Percentiles rank a stretch among this genome's conserved stretches.
Conservation (phyloP, 2,888 invertebrate species). For the Drosophila tanythrix region DNA sequence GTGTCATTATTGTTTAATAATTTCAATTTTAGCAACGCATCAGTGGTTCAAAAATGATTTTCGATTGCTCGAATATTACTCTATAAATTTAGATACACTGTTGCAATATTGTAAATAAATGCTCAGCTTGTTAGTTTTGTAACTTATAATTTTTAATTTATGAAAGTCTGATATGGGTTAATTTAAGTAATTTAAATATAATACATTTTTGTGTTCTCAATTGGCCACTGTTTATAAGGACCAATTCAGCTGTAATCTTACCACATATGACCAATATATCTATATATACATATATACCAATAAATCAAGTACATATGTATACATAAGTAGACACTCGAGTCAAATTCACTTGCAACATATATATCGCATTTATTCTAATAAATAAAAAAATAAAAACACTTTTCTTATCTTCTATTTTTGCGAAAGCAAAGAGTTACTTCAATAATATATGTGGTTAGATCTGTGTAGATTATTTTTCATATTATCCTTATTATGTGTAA, state of each 20-base stretch:
- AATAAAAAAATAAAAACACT: neutral
- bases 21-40: neutral
- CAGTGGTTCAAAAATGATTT: neutral
- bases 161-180: conserved; percentile 22
- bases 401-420: neutral
- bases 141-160: neutral
- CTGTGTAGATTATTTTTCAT: neutral
- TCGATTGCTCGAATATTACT: neutral
- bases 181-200: neutral
- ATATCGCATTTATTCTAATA: neutral
- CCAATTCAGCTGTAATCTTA: conserved; percentile 28
- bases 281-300: neutral
- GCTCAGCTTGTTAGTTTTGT: neutral
- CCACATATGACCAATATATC: conserved; percentile 25
- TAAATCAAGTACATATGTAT: conserved; percentile 1
- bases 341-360: neutral
- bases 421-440: neutral
- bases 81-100: neutral
- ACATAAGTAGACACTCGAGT: conserved; percentile 14
- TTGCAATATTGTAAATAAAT: conserved; percentile 14
- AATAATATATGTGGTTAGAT: neutral
- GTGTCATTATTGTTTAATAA: neutral
- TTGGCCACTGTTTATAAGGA: conserved; percentile 16
- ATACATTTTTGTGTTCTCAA: conserved; percentile 2
- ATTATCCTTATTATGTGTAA: neutral